These are phyloP conservation scores for Sycophila sp. DNA, from an alignment of 1,140 invertebrate species.

Conservation along the genomic window DNA sequence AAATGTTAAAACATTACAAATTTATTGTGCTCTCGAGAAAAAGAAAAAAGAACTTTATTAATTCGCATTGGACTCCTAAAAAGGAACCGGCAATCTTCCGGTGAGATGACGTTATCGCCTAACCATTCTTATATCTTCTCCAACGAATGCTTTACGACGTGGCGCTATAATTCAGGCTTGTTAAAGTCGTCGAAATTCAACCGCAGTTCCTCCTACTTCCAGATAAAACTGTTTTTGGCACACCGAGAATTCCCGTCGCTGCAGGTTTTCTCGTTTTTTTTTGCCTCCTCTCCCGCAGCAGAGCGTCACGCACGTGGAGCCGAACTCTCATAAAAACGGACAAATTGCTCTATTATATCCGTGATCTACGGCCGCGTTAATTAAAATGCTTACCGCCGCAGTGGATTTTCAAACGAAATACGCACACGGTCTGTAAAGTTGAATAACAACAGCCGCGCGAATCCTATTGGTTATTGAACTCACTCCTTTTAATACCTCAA, in stretches of 20 bases:
- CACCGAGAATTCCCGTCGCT: neutral
- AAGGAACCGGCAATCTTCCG: too few species aligned
- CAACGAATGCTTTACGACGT: slow-evolving; percentile 8
- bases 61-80: too few species aligned
- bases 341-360: slow-evolving; percentile 31
- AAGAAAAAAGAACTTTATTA: too few species aligned
- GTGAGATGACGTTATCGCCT: too few species aligned
- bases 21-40: too few species aligned
- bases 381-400: slow-evolving; percentile 6
- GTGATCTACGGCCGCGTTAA: slow-evolving; percentile 25
- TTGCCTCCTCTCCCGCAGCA: neutral
- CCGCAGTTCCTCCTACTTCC: neutral
- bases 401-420: too few species aligned
- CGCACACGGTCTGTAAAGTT: too few species aligned
- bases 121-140: neutral
- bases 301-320: neutral
- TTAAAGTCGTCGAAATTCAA: slow-evolving; percentile 27
- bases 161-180: slow-evolving; percentile 30
- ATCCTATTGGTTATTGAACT: too few species aligned
- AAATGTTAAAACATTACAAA: too few species aligned
- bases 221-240: slow-evolving; percentile 35
- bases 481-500: too few species aligned
- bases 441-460: too few species aligned
- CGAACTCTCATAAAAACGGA: slow-evolving; percentile 16
- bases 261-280: neutral